Evolutionary conservation across 2,888 invertebrate species (phyloP), one percentile per base, ranked within the genome.

Genomic region (Andricus quercusramuli): DNA sequence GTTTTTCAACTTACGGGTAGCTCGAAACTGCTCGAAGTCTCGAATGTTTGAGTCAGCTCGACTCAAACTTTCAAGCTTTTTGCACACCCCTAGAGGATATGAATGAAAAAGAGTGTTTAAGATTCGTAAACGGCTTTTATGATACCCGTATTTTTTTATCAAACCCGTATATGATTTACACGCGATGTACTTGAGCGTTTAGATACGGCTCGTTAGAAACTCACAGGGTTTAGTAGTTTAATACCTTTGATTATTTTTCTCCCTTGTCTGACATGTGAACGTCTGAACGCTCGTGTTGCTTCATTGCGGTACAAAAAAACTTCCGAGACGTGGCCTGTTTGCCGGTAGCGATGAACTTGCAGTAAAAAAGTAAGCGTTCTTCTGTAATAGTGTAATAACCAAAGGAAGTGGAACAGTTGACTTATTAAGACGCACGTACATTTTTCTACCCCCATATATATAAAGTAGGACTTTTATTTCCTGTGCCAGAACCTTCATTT

Each of bases 201-300:
- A 74, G 56, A 32, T 56, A 74, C 32, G 51, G 51, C 56, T 74
- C 74, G 74, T 74, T 74, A 74, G 74, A 74, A 74, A 56, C 56
- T 74, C 32, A 74, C n/a, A 56, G 74, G 56, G 51, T 68, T 32
- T 32, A 32, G 32, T 32, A 32, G 32, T 32, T 32, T 44, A 74
- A n/a, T 74, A 74, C 74, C 74, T 74, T 74, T 74, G 74, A 74
- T 56, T 3, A 74, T 37, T 74, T 74, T 74, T 74, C 56, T n/a
- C 74, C 74, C 32, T 74, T 32, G 56, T 74, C 32, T 56, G 51
- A 51, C 51, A 74, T 56, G 74, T 56, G 32, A 29, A 74, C 56
- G 29, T 6, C n/a, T 56, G 32, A 51, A 56, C 74, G 47, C 1
- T n/a, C n/a, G n/a, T 70, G 68, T 70, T 56, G 70, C 70, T 17